Percentiles rank a stretch among this genome's conserved stretches.
Evolutionary conservation across 2,113 vertebrate species (phyloP).

Genomic region (Pelmatolapia mariae): DNA sequence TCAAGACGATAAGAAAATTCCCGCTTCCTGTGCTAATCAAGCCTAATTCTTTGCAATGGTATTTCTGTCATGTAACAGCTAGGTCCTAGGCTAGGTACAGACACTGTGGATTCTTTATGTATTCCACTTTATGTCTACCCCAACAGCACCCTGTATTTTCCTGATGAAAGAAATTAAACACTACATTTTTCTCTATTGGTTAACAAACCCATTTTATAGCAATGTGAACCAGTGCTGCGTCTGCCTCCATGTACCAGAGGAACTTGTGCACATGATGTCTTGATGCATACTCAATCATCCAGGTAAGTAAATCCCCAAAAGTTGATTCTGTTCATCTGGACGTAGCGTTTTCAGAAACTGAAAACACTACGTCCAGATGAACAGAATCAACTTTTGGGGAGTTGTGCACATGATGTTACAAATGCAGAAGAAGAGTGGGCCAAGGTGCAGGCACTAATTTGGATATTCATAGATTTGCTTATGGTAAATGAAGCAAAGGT

Average conservation of each 20-base stretch:
- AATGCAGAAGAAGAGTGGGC: not conserved
- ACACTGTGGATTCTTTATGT: not conserved
- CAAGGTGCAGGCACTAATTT: not conserved
- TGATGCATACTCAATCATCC: not conserved
- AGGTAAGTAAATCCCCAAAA: not conserved
- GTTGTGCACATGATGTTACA: not conserved
- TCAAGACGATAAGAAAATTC: not conserved
- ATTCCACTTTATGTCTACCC: not conserved
- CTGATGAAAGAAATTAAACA: not conserved
- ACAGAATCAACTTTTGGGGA: not conserved
- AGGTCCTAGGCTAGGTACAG: not conserved
- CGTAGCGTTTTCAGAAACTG: too few relatives aligned
- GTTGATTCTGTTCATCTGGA: not conserved
- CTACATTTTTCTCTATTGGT: not conserved
- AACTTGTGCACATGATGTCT: not conserved
- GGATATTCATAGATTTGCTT: not conserved
- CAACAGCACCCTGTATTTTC: not conserved
- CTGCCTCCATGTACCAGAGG: not conserved
- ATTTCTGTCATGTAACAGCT: accelerated
- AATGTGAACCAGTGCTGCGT: accelerated
- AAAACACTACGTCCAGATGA: not conserved
- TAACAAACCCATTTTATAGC: not conserved
- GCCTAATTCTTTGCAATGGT: not conserved
- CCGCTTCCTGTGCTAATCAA: not conserved
- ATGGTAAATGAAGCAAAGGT: not conserved